Base-by-base conservation (phyloP, 2,113 vertebrate genomes). In the Pogona vitticeps region DNA sequence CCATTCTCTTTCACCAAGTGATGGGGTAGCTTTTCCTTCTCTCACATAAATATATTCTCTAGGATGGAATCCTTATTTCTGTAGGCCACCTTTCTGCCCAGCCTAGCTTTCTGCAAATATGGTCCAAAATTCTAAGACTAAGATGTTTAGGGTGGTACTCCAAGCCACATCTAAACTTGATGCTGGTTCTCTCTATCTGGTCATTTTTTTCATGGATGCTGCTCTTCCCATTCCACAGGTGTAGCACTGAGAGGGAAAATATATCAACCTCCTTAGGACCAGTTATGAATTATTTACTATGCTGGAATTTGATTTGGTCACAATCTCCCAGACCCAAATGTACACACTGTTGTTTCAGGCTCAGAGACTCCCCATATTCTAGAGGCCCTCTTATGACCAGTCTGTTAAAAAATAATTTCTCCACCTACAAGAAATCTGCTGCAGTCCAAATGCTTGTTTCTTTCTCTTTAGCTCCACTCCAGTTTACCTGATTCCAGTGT, bases 401-500 rank as follows among this genome's bases (percentile, higher is more conserved):
- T 26, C 40, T 52, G 59, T 52, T 17, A 63, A 67, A n/a, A 65
- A n/a, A 46, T n/a, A 82, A 17, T 38, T 58, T 83, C 15, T 83
- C 17, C 40, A 7, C 59, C 42, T 59, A 17, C 63, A 81, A 9
- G 71, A 2, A 88, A 91, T 83, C 73, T 52, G 85, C 28, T 0
- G 1, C 63, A 36, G 18, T 90, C 89, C n/a, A 52, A 73, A 83
- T 73, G 70, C 52, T 83, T 21, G 26, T 76, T 67, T 67, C 59
- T 86, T 85, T 63, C 71, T 76, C 68, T 83, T 23, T 72, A 79
- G 80, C 70, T 90, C 46, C 87, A 91, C 76, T 89, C 83, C 90
- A 91, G 86, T 82, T 86, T 93, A 89, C 81, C 67, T 91, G 88
- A 61, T 61, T 91, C 73, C 52, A 73, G 31, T 63, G 73, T 88